phyloP scores from a whole-genome alignment of 92 coral and sea anemone species.

The Zoanthus sansibaricus region DNA sequence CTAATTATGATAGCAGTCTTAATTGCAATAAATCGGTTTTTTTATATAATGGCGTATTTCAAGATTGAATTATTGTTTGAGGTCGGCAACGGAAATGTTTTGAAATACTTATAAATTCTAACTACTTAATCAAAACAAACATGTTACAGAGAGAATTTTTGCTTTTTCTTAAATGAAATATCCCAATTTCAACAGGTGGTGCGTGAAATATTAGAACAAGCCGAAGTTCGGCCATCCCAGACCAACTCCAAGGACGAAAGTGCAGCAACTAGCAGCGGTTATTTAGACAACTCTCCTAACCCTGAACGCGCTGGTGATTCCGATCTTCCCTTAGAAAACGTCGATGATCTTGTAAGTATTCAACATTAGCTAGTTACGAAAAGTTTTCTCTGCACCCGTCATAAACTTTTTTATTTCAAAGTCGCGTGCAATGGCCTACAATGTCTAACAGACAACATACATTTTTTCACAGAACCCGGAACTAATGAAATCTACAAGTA shows the following conservation, averaged over 20 bases:
- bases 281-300: not conserved
- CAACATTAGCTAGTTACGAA: not conserved
- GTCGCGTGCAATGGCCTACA: not conserved
- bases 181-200: slow-evolving; percentile 3
- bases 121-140: not conserved
- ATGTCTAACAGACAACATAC: not conserved
- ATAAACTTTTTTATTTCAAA: not conserved
- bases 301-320: not conserved
- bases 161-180: not conserved
- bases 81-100: not conserved
- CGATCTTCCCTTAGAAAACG: not conserved
- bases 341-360: not conserved
- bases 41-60: too few relatives aligned
- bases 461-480: slow-evolving; percentile 8
- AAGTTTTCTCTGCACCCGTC: not conserved
- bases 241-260: not conserved
- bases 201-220: not conserved
- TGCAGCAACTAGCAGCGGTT: slow-evolving; percentile 10
- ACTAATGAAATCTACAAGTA: not conserved
- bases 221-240: not conserved
- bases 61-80: not conserved
- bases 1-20: not conserved
- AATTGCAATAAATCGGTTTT: not conserved
- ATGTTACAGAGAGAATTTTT: not conserved
- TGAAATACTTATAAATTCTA: not conserved